phyloP scores from a whole-genome alignment of 2,113 vertebrate genomes.

The Clinocottus analis region DNA sequence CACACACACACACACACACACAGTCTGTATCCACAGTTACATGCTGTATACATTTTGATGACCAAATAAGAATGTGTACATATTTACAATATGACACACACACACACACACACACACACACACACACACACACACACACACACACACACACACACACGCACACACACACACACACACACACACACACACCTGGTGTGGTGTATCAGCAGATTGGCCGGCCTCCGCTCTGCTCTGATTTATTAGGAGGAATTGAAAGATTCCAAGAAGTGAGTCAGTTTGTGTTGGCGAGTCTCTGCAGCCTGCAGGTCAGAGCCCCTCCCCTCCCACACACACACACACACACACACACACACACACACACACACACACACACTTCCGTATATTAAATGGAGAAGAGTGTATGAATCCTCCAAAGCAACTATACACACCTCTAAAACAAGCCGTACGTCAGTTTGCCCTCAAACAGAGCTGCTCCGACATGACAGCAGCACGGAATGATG shows the following conservation, averaged over 20 bases:
- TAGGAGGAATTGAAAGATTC: slow-evolving; percentile 67
- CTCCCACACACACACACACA: background rate
- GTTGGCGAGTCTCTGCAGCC: slow-evolving; percentile 60
- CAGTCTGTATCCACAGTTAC: background rate
- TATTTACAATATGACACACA: no score
- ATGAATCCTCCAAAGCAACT: slow-evolving; percentile 27
- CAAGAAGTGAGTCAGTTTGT: slow-evolving; percentile 66
- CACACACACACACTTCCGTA: slow-evolving; percentile 25
- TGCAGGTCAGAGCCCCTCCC: slow-evolving; percentile 27
- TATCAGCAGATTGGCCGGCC: slow-evolving; percentile 56
- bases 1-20: no score
- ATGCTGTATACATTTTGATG: background rate
- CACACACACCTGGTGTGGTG: slow-evolving; percentile 6
- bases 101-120: background rate
- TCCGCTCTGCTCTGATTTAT: slow-evolving; percentile 64
- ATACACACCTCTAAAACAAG: slow-evolving; percentile 35
- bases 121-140: background rate
- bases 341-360: slow-evolving; percentile 37
- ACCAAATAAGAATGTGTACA: slow-evolving; percentile 10
- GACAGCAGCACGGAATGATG: slow-evolving; percentile 22
- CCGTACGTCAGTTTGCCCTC: slow-evolving; percentile 12
- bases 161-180: no score
- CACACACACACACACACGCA: no score
- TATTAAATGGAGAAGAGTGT: slow-evolving; percentile 26
- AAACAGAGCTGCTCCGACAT: background rate